Percentiles rank a stretch among this genome's conserved stretches.
These are phyloP conservation scores for Diploptera punctata DNA, from an alignment of 2,888 invertebrate genomes.

Conservation along the genomic window DNA sequence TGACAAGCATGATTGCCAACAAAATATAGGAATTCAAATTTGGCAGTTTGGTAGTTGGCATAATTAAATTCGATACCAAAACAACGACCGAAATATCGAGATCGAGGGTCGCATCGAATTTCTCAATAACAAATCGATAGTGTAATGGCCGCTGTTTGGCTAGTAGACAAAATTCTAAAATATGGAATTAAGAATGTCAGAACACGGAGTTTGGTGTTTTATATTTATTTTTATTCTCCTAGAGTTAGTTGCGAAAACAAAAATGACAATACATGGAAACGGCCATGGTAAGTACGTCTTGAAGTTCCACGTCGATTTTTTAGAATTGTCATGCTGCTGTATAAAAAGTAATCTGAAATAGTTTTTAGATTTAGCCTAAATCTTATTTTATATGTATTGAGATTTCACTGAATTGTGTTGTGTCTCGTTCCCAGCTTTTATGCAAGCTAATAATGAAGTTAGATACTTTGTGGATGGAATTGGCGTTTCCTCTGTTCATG, in stretches of 20 bases:
- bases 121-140: slow-evolving; percentile 38
- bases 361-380: too few relatives aligned
- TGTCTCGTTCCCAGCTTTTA: slow-evolving; percentile 65
- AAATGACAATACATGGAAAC: slow-evolving; percentile 74
- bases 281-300: slow-evolving; percentile 79
- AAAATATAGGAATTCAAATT: too few relatives aligned
- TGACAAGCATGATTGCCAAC: too few relatives aligned
- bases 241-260: slow-evolving; percentile 70
- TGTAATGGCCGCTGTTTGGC: slow-evolving; percentile 40
- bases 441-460: slow-evolving; percentile 72
- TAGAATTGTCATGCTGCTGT: too few relatives aligned
- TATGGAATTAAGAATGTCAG: slow-evolving; percentile 43
- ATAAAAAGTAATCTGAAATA: too few relatives aligned
- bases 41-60: too few relatives aligned
- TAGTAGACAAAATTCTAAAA: slow-evolving; percentile 35
- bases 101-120: neutral
- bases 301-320: too few relatives aligned
- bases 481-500: slow-evolving; percentile 59
- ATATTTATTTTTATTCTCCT: slow-evolving; percentile 71
- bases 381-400: neutral
- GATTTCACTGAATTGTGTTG: too few relatives aligned
- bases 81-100: too few relatives aligned
- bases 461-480: slow-evolving; percentile 72
- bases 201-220: slow-evolving; percentile 59
- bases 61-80: too few relatives aligned